A percentile compares a stretch with the other conserved stretches of the same genome.
Conservation (phyloP, 37 sponge, comb jelly and placozoan genomes). For the Mnemiopsis leidyi region DNA sequence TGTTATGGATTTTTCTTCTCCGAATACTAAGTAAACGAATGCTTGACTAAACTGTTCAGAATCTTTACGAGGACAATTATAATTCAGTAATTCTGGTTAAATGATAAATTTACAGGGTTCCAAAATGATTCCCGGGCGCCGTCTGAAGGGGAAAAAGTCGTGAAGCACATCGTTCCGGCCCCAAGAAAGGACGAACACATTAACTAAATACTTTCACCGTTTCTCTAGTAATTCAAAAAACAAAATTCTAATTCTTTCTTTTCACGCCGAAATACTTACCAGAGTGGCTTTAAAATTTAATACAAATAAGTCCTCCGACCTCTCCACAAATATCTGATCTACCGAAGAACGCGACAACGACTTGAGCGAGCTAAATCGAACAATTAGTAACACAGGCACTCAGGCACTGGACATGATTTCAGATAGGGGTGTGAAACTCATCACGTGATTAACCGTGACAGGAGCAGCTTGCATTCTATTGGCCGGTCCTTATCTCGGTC, state of each 20-base stretch:
- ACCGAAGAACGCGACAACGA: neutral
- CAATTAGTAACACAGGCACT: neutral
- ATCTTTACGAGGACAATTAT: neutral
- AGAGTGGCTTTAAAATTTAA: neutral
- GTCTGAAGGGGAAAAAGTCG: neutral
- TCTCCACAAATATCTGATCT: neutral
- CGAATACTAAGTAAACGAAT: too few relatives aligned
- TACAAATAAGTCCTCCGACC: neutral
- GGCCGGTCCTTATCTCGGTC: neutral
- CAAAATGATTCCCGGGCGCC: neutral
- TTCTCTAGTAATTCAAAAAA: neutral
- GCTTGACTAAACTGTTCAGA: neutral
- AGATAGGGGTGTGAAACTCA: neutral
- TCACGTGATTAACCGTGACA: neutral
- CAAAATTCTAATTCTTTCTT: too few relatives aligned
- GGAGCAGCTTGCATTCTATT: neutral
- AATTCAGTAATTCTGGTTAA: neutral
- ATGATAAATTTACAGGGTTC: neutral
- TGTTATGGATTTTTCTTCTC: too few relatives aligned
- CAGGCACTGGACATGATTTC: neutral
- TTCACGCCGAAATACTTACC: neutral
- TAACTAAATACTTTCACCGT: neutral
- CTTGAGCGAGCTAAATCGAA: too few relatives aligned
- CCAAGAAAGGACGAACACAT: neutral
- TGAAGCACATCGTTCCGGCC: neutral